These are phyloP conservation scores for Eilema griseolum DNA, from an alignment of 2,888 invertebrate genomes.

Conservation along the genomic window DNA sequence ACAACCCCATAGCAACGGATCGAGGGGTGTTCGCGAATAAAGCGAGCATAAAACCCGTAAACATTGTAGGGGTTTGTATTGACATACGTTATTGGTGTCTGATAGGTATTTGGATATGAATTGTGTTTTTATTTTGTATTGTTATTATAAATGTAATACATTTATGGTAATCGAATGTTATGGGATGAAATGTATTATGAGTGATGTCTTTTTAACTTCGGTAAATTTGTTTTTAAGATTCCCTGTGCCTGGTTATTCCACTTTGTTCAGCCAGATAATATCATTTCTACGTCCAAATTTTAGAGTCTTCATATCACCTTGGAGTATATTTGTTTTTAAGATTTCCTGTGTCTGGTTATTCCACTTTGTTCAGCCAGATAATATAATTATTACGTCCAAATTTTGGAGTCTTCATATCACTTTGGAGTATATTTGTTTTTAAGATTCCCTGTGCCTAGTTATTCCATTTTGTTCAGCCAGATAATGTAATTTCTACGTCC, in stretches of 20 bases:
- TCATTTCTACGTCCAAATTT: too few relatives aligned
- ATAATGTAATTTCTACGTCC: too few relatives aligned
- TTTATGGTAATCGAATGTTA: constrained; percentile 9
- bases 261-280: too few relatives aligned
- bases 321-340: too few relatives aligned
- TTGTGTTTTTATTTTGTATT: constrained; percentile 38
- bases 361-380: too few relatives aligned
- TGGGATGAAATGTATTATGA: constrained; percentile 5
- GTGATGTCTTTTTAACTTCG: neutral
- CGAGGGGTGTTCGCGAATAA: constrained; percentile 82
- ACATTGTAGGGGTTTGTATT: constrained; percentile 61
- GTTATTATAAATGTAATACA: constrained; percentile 21
- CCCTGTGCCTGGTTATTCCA: too few relatives aligned
- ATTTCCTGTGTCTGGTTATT: too few relatives aligned
- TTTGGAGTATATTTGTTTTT: neutral
- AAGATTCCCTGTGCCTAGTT: too few relatives aligned
- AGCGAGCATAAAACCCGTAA: constrained; percentile 73
- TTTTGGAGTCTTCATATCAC: too few relatives aligned
- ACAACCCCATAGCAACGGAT: constrained; percentile 74
- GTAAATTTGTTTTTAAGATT: neutral
- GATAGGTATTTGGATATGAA: constrained; percentile 53
- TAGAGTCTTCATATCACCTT: too few relatives aligned
- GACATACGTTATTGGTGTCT: constrained; percentile 63
- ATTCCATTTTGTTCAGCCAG: too few relatives aligned
- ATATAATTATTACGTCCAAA: too few relatives aligned